phyloP scores from a whole-genome alignment of 1,140 invertebrate species.

The Eueides isabella region DNA sequence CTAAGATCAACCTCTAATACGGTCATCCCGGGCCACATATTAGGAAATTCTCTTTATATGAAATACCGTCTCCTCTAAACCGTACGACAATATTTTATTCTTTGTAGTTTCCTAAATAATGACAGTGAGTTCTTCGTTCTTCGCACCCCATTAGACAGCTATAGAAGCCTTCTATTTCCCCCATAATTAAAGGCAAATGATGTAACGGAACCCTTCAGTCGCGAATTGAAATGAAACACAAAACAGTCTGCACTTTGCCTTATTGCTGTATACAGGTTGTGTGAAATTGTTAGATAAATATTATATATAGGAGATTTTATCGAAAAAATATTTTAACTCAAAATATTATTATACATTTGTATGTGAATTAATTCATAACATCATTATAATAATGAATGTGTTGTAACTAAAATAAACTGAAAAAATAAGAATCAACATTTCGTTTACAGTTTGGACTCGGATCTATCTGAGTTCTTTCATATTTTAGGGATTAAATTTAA shows the following conservation, averaged over 20 bases:
- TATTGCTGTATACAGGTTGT: constrained; percentile 65
- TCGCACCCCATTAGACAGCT: constrained; percentile 50
- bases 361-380: too few relatives aligned
- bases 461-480: too few relatives aligned
- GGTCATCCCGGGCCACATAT: neutral
- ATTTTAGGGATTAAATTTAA: too few relatives aligned
- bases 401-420: too few relatives aligned
- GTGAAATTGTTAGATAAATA: constrained; percentile 8
- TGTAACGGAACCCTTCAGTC: constrained; percentile 58
- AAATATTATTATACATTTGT: too few relatives aligned
- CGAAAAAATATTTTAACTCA: too few relatives aligned
- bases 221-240: constrained; percentile 66
- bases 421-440: too few relatives aligned
- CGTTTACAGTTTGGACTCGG: too few relatives aligned
- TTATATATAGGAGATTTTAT: too few relatives aligned
- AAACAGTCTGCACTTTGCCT: constrained; percentile 73
- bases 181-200: constrained; percentile 73
- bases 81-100: constrained; percentile 29
- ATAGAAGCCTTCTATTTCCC: constrained; percentile 49
- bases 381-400: too few relatives aligned
- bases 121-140: constrained; percentile 30
- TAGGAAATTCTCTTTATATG: neutral
- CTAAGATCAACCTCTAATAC: neutral
- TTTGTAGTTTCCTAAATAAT: constrained; percentile 37
- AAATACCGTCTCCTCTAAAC: constrained; percentile 1